Conservation (phyloP, 2,113 vertebrate genomes). For the mouse (Mus musculus) region GRCm39 chr11:68120001-68120500, state of each 20-base stretch:
- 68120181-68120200: background rate
- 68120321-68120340: conserved; percentile 71
- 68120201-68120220: background rate
- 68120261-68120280: background rate
- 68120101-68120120: conserved; percentile 44
- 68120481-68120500: too few relatives aligned
- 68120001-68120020: background rate
- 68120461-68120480: conserved; percentile 52
- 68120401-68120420: conserved; percentile 68
- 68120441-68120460: conserved; percentile 62
- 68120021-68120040: background rate
- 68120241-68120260: conserved; percentile 68
- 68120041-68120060: fast-evolving
- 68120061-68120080: background rate
- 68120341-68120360: conserved; percentile 73
- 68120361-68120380: conserved; percentile 73
- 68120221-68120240: background rate
- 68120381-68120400: conserved; percentile 80
- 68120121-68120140: conserved; percentile 2
- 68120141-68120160: background rate
- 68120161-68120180: background rate
- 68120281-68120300: conserved; percentile 63
- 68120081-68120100: conserved; percentile 1
- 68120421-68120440: conserved; percentile 70
- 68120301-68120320: conserved; percentile 67